These are phyloP conservation scores for Drosophila diplacantha DNA, from an alignment of 2,888 invertebrate genomes.

Conservation along the genomic window DNA sequence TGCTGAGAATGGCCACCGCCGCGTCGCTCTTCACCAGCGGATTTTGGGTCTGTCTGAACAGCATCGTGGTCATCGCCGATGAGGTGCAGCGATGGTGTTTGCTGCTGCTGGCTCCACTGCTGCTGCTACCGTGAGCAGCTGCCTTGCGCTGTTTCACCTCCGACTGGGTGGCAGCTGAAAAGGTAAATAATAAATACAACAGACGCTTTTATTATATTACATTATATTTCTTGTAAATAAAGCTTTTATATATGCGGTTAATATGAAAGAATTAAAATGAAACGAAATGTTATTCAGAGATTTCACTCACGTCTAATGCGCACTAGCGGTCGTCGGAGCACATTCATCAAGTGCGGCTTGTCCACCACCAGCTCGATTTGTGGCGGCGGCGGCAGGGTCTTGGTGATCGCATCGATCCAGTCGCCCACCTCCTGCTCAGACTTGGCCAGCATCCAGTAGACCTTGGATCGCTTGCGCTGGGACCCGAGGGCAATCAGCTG, in stretches of 20 bases:
- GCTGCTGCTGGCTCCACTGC: constrained; percentile 50
- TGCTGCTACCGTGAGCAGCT: constrained; percentile 49
- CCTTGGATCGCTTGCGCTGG: constrained; percentile 83
- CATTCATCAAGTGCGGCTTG: constrained; percentile 83
- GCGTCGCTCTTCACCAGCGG: constrained; percentile 77
- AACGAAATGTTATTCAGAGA: too few relatives aligned
- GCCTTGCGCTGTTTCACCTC: constrained; percentile 77
- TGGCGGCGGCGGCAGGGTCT: constrained; percentile 87
- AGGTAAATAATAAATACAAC: background rate
- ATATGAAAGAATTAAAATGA: background rate
- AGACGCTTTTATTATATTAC: background rate
- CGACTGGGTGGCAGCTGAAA: constrained; percentile 80
- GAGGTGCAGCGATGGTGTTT: constrained; percentile 59
- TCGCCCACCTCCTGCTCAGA: constrained; percentile 88
- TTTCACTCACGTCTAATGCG: constrained; percentile 82
- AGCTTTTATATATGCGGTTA: too few relatives aligned
- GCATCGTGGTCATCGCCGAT: constrained; percentile 58
- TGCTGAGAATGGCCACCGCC: constrained; percentile 77
- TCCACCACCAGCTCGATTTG: constrained; percentile 86
- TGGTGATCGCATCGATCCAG: constrained; percentile 88
- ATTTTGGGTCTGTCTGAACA: constrained; percentile 72
- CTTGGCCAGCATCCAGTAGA: constrained; percentile 89
- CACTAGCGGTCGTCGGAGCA: constrained; percentile 82
- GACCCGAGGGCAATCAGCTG: constrained; percentile 88
- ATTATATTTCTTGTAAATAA: background rate